Evolutionary conservation across 2,797 vertebrate species (phyloP), one percentile per base, ranked within the genome.

Genomic region (Balearica regulorum): DNA sequence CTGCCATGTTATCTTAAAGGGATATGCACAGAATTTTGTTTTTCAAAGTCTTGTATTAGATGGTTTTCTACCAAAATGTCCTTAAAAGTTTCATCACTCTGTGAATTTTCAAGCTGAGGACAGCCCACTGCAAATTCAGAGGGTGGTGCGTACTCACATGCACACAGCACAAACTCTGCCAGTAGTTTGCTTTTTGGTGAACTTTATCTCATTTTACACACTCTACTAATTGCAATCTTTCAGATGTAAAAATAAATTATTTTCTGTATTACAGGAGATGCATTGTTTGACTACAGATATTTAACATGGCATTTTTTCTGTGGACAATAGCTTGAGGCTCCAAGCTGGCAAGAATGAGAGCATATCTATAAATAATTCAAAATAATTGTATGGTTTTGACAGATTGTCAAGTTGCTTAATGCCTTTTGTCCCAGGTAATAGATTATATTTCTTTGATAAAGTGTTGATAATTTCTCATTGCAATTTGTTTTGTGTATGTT

Each of bases 301-400:
- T 96, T 96, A 91, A 89, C 80, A 16, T 87, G 82, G 25, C 65
- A n/a, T 93, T 76, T 95, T 85, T 95, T 71, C 66, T 83, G 70
- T 78, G 89, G 83, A 94, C 90, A 91, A 60, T 82, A 73, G 91
- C 95, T 97, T 83, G 94, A 94, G 91, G 96, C 87, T 84, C 72
- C 89, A 91, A 81, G 85, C 78, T 96, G 80, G 51, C 95, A 93
- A 97, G 96, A 97, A 95, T 96, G 92, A 96, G 93, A 97, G 87
- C 87, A 53, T 93, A 92, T 92, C 97, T 97, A 98, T 98, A 98
- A 98, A 99, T 98, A 98, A 98, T 98, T 98, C 97, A 98, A 97
- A 97, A 72, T 98, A 98, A 98, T 96, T 95, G 97, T 97, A 94
- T 94, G 95, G 96, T 97, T 98, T 98, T 98, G 98, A 98, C 98